Percentiles rank a stretch among this genome's conserved stretches.
phyloP scores from a whole-genome alignment of 2,113 vertebrate species.

The Acanthisitta chloris region DNA sequence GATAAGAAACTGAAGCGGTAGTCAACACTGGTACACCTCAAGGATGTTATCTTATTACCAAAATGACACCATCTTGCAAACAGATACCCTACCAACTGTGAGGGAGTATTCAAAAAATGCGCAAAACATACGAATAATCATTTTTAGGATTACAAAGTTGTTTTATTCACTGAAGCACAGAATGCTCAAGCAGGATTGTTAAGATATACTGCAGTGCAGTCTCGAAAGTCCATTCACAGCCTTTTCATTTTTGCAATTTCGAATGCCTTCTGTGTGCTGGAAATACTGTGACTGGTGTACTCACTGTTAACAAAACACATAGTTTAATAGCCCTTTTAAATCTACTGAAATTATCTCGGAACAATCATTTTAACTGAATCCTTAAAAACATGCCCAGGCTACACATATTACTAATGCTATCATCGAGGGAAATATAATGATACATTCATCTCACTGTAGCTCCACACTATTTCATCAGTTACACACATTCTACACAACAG shows the following conservation, averaged over 20 bases:
- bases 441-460: accelerated
- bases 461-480: not conserved
- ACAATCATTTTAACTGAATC: not conserved
- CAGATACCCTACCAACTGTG: not conserved
- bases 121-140: not conserved
- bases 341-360: not conserved
- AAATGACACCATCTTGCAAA: constrained; percentile 7
- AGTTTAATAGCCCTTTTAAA: not conserved
- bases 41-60: not conserved
- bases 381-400: not conserved
- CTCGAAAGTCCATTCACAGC: not conserved
- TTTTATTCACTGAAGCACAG: not conserved
- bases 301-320: not conserved
- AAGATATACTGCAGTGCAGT: not conserved
- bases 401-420: not conserved
- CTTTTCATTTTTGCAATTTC: not conserved
- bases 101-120: not conserved
- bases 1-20: not conserved
- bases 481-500: not conserved
- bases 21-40: not conserved
- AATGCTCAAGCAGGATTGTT: not conserved
- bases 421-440: not conserved
- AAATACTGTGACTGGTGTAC: not conserved
- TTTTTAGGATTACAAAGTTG: not conserved
- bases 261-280: not conserved